Percentiles rank a stretch among this genome's conserved stretches.
phyloP scores from a whole-genome alignment of 2,888 invertebrate genomes.

The Adelphocoris suturalis region DNA sequence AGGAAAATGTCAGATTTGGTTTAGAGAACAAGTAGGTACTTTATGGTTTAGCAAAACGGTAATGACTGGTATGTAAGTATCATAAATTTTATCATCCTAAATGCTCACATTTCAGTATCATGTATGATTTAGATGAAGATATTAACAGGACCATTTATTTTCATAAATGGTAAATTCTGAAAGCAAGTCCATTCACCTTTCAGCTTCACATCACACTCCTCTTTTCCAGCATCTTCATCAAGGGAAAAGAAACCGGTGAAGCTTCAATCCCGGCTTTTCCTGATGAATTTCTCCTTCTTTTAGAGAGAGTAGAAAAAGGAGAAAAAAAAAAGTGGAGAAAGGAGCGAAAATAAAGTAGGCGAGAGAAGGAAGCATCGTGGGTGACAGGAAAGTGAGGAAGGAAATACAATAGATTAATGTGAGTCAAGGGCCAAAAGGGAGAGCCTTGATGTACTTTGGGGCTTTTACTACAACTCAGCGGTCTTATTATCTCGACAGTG shows the following conservation, averaged over 20 bases:
- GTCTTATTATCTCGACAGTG: conserved; percentile 30
- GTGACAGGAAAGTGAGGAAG: neutral
- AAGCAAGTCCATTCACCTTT: no score
- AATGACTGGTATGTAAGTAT: no score
- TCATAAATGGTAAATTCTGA: no score
- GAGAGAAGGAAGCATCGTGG: neutral
- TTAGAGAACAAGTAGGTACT: no score
- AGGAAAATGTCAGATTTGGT: no score
- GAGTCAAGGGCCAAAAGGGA: neutral
- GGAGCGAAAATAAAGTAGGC: neutral
- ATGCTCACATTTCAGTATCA: no score
- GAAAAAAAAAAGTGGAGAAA: neutral
- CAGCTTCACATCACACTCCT: neutral
- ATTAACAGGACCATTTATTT: no score
- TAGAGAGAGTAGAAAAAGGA: neutral
- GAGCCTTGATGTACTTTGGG: neutral
- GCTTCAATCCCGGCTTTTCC: neutral
- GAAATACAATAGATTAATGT: neutral
- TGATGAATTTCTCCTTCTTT: neutral
- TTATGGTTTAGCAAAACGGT: no score
- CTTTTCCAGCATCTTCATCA: neutral
- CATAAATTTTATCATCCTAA: no score
- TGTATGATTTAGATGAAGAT: no score
- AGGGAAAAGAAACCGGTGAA: neutral
- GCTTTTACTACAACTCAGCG: neutral